Evolutionary conservation across 2,113 vertebrate species (phyloP).

Genomic region (Colinus virginianus): DNA sequence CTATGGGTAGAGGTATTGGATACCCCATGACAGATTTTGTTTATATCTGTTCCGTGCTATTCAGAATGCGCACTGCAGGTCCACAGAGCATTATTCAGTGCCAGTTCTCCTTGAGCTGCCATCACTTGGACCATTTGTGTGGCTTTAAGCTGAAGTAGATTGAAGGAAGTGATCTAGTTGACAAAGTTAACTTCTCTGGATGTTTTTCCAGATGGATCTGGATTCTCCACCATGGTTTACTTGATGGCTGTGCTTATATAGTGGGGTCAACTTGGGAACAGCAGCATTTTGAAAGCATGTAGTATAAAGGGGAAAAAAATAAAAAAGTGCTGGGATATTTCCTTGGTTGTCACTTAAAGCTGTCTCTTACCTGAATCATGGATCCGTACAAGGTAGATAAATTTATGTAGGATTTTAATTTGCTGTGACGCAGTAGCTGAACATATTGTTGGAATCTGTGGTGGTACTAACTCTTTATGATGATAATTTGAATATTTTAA

Average conservation of each 20-base stretch:
- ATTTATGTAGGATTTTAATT: not conserved
- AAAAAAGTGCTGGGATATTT: not conserved
- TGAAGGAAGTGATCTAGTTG: not conserved
- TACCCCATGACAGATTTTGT: accelerated
- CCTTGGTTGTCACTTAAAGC: not conserved
- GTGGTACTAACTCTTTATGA: not conserved
- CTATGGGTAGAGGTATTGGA: not conserved
- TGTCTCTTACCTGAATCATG: not conserved
- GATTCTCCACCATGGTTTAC: not conserved
- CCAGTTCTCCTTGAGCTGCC: not conserved
- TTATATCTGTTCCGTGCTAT: not conserved
- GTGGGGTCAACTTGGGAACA: not conserved
- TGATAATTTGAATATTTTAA: not conserved
- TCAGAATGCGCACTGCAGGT: not conserved
- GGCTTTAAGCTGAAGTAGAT: not conserved
- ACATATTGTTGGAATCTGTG: not conserved
- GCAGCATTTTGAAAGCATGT: not conserved
- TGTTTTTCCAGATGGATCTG: not conserved
- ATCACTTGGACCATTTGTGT: not conserved
- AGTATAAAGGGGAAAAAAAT: not conserved
- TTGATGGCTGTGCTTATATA: not conserved
- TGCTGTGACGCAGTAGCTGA: not conserved
- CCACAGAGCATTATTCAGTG: not conserved
- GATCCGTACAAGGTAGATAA: not conserved
- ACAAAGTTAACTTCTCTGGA: not conserved